A percentile compares a stretch with the other conserved stretches of the same genome.
Evolutionary conservation across 2,113 vertebrate genomes (phyloP).

Genomic region (Caranx ignobilis): DNA sequence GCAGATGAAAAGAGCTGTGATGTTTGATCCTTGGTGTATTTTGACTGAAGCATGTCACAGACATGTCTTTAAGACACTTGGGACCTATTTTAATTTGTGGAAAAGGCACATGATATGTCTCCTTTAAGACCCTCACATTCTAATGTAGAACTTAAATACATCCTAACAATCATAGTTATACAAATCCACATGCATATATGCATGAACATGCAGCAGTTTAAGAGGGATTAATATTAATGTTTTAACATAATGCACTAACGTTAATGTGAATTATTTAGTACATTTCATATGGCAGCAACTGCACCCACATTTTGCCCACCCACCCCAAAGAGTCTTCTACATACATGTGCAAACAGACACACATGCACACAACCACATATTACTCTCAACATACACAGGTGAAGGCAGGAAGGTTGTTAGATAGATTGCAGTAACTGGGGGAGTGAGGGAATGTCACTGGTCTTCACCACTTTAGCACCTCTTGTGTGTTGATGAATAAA

Average conservation of each 20-base stretch:
- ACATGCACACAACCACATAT: slow-evolving; percentile 5
- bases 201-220: slow-evolving; percentile 17
- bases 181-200: slow-evolving; percentile 38
- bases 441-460: slow-evolving; percentile 29
- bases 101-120: too few relatives aligned
- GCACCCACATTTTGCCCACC: not conserved
- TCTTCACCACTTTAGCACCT: slow-evolving; percentile 54
- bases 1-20: too few relatives aligned
- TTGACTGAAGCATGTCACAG: too few relatives aligned
- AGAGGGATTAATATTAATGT: slow-evolving; percentile 46
- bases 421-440: slow-evolving; percentile 41
- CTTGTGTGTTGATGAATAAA: slow-evolving; percentile 51
- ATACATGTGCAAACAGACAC: not conserved
- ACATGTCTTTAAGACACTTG: too few relatives aligned
- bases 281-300: slow-evolving; percentile 23
- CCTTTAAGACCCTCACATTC: not conserved
- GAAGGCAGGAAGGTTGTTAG: slow-evolving; percentile 17
- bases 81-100: too few relatives aligned
- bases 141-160: not conserved
- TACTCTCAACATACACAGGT: not conserved
- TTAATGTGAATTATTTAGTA: slow-evolving; percentile 56
- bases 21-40: too few relatives aligned
- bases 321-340: not conserved
- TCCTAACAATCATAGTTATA: not conserved
- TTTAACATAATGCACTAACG: slow-evolving; percentile 46